phyloP scores from a whole-genome alignment of 2,797 vertebrate genomes.

The Eleutherodactylus coqui region DNA sequence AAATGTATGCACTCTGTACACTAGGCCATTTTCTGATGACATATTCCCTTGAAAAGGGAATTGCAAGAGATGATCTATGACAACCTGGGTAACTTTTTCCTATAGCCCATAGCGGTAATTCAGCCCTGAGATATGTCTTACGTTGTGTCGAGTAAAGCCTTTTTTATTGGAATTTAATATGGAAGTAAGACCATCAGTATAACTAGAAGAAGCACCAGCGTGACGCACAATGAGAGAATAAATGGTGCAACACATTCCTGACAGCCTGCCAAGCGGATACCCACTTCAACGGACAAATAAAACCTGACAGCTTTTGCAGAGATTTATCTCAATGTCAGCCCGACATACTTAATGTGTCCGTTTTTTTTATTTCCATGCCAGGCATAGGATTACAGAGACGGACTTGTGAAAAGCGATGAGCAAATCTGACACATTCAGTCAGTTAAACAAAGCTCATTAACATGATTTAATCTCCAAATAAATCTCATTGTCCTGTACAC shows the following conservation, averaged over 20 bases:
- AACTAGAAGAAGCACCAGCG: neutral
- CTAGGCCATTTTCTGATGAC: too few relatives aligned
- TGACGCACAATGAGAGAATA: constrained; percentile 14
- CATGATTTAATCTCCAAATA: neutral
- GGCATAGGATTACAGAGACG: neutral
- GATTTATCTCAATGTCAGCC: constrained; percentile 22
- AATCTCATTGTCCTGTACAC: neutral
- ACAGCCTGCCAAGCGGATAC: constrained; percentile 19
- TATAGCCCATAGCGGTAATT: neutral
- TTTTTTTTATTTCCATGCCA: neutral
- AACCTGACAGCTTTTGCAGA: constrained; percentile 34
- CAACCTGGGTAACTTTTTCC: neutral
- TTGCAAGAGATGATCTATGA: neutral
- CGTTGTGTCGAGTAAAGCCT: constrained; percentile 2
- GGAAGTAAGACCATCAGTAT: neutral
- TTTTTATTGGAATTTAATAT: constrained; percentile 11
- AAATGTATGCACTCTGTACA: too few relatives aligned
- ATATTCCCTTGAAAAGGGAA: neutral
- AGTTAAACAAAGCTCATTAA: neutral
- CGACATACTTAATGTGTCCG: neutral
- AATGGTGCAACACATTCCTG: constrained; percentile 19
- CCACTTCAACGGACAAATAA: constrained; percentile 25
- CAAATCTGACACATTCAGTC: neutral
- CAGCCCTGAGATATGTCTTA: neutral
- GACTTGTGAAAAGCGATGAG: neutral